Conservation (phyloP, 2,797 vertebrate species). For the Paedocypris micromegethes region DNA sequence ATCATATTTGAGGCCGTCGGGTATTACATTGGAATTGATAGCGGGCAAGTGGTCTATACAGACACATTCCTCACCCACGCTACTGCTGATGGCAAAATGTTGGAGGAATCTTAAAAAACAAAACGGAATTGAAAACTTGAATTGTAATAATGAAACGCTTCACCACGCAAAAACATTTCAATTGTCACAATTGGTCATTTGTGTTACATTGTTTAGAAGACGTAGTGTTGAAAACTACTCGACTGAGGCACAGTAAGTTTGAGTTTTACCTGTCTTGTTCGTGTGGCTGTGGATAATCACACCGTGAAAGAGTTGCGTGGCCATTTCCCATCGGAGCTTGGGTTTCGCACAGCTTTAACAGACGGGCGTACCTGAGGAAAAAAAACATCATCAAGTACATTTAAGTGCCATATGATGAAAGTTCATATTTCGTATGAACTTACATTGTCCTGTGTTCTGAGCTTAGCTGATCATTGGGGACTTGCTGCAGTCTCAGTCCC, state of each 20-base stretch:
- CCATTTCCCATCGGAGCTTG: conserved; percentile 70
- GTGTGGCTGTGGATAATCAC: conserved; percentile 73
- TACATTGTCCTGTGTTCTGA: conserved; percentile 81
- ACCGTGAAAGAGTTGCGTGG: conserved; percentile 71
- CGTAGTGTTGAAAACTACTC: no score
- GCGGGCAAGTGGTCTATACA: conserved; percentile 77
- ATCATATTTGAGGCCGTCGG: conserved; percentile 50
- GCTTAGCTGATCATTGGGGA: conserved; percentile 76
- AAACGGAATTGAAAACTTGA: conserved; percentile 4
- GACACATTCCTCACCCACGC: conserved; percentile 78
- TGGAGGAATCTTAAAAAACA: conserved; percentile 76
- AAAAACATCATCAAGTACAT: conserved; percentile 15
- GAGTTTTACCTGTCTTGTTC: conserved; percentile 76
- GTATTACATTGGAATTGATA: conserved; percentile 72
- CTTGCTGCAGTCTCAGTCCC: conserved; percentile 70
- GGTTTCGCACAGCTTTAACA: conserved; percentile 78
- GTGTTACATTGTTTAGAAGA: not conserved
- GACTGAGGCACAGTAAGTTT: not conserved
- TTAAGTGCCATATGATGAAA: conserved; percentile 6
- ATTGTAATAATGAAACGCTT: no score
- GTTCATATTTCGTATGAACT: conserved; percentile 48
- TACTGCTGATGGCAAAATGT: conserved; percentile 84
- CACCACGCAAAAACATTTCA: not conserved
- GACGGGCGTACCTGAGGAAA: conserved; percentile 69
- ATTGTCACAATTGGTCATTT: not conserved